Base-by-base conservation (phyloP, 2,113 vertebrate genomes). In the Gnathonemus echidnorhynchus region DNA sequence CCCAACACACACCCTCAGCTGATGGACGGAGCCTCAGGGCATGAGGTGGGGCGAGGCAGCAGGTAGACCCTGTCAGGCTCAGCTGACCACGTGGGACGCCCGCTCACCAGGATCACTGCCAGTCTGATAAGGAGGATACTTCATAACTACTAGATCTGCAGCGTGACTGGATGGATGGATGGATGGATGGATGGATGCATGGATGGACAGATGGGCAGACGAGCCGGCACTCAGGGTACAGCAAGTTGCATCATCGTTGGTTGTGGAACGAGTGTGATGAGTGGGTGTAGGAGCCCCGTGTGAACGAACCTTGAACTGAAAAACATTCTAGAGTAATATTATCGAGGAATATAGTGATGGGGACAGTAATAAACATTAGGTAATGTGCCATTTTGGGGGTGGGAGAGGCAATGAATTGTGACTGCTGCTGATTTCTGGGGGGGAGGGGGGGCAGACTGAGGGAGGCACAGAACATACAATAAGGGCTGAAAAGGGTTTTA, bases 291-390 rank as follows among this genome's bases (percentile, higher is more conserved):
- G 10, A 24, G 5, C 10, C 17, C 7, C 66, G 35, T 50, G 21
- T 50, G 24, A 52, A 62, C 1, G 13, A 15, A 85, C 21, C 31
- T 9, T 56, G 52, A 85, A 74, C 31, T 24, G 66, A 7, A 9
- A 74, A 77, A 70, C 90, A 66, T 46, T 95, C 93, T 95, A 95
- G 39, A 94, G 90, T 93, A 92, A 77, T 90, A 88, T 86, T 92
- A 92, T 92, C 50, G 89, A 89, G 88, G 92, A 92, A 89, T 92
- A 52, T 91, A 93, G 74, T 70, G 27, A 92, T 88, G 89, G 90
- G 92, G 94, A 95, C 95, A 90, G 92, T 94, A 95, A 91, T 91
- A 6, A 92, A 86, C 31, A 39, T 89, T 92, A 92, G 86, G 42
- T 87, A 62, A 88, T 91, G 74, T 91, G n/a, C 17, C 39, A 85